Evolutionary conservation across 92 coral and sea anemone genomes (phyloP).

Genomic region (Porites evermanni): DNA sequence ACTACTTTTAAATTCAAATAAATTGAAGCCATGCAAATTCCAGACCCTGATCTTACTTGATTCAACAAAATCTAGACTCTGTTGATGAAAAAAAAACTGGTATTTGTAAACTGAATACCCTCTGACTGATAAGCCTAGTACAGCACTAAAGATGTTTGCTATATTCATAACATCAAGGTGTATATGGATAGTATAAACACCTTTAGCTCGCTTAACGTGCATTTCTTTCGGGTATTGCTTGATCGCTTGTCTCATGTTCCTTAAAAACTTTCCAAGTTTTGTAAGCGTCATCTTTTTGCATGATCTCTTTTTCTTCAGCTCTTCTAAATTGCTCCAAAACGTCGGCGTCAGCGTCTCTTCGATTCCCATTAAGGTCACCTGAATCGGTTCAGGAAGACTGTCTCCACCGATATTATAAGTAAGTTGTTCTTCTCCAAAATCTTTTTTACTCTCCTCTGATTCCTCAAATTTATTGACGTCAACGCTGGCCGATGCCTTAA

Average conservation of each 20-base stretch:
- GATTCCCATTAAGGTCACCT: background rate
- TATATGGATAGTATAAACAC: background rate
- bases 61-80: too few species aligned
- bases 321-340: conserved; percentile 21
- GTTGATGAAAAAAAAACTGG: too few species aligned
- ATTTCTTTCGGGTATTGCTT: background rate
- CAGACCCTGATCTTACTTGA: too few species aligned
- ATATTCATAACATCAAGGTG: too few species aligned
- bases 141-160: too few species aligned
- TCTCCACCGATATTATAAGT: conserved; percentile 9
- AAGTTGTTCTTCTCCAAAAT: conserved; percentile 24
- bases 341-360: background rate
- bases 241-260: background rate
- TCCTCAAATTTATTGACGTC: conserved; percentile 9
- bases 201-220: background rate
- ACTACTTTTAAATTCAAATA: too few species aligned
- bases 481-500: background rate
- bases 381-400: conserved; percentile 14
- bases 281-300: background rate
- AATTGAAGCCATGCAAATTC: too few species aligned
- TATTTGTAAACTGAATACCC: too few species aligned
- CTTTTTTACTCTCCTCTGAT: background rate
- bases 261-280: background rate
- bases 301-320: background rate
- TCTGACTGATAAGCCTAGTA: too few species aligned